Evolutionary conservation across 2,797 vertebrate species (phyloP).

Genomic region (Hippopotamyrus pictus): DNA sequence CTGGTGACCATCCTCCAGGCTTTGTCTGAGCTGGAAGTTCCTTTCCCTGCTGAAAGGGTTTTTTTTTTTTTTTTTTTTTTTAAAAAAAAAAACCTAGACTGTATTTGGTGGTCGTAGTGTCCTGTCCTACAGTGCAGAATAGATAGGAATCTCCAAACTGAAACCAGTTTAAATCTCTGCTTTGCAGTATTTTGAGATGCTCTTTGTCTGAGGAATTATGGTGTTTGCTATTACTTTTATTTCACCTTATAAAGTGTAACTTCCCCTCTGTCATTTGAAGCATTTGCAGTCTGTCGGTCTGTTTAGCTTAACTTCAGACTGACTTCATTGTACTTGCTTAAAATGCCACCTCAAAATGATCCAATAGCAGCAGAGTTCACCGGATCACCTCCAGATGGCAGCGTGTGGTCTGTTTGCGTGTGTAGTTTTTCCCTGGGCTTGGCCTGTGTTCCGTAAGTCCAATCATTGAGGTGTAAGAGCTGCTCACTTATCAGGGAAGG

Average conservation of each 20-base stretch:
- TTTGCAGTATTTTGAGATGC: not conserved
- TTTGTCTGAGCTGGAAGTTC: not conserved
- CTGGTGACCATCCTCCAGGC: not conserved
- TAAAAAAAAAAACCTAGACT: too few species aligned
- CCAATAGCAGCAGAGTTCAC: constrained; percentile 8
- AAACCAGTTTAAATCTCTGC: not conserved
- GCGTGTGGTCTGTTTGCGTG: not conserved
- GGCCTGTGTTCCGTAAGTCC: constrained; percentile 43
- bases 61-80: too few species aligned
- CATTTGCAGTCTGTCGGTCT: constrained; percentile 28
- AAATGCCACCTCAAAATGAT: not conserved
- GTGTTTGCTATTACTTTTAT: not conserved
- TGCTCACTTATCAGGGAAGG: constrained; percentile 66
- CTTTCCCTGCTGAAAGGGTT: not conserved
- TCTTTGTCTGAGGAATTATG: not conserved
- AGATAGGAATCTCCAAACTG: not conserved
- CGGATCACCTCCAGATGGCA: not conserved
- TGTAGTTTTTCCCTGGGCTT: not conserved
- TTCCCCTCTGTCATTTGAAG: not conserved
- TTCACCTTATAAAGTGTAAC: not conserved
- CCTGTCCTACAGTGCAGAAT: not conserved
- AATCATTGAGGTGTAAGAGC: constrained; percentile 60
- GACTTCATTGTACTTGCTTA: not conserved
- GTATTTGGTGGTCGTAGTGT: not conserved
- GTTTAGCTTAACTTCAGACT: constrained; percentile 75